A percentile compares a stretch with the other conserved stretches of the same genome.
These are phyloP conservation scores for Drosophila mayri DNA, from an alignment of 1,140 invertebrate genomes.

Conservation along the genomic window DNA sequence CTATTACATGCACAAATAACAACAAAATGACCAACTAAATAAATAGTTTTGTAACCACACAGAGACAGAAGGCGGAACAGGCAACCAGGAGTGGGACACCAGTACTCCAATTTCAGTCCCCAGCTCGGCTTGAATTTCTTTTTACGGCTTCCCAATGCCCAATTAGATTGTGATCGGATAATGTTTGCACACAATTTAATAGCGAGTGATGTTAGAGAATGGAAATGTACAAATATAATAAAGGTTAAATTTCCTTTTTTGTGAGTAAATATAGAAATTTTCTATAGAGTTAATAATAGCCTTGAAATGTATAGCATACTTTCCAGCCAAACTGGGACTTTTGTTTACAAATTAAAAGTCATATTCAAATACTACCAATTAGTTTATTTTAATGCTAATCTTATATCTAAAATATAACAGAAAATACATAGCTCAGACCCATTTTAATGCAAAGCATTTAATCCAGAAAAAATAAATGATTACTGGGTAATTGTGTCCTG, in stretches of 20 bases:
- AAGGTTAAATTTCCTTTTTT: neutral
- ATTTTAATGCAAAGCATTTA: neutral
- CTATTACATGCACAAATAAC: conserved; percentile 81
- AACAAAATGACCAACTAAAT: conserved; percentile 82
- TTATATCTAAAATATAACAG: neutral
- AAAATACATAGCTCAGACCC: neutral
- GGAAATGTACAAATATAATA: neutral
- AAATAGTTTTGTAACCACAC: conserved; percentile 80
- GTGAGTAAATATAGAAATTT: too few relatives aligned
- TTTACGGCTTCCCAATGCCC: conserved; percentile 34
- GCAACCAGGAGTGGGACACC: conserved; percentile 9
- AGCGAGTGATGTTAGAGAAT: neutral
- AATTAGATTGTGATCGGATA: conserved; percentile 28
- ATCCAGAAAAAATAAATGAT: neutral
- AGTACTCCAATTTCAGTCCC: conserved; percentile 15
- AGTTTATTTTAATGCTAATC: neutral
- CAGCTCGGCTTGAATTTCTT: conserved; percentile 4
- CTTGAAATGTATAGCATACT: neutral
- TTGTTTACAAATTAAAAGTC: neutral
- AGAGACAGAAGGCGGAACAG: conserved; percentile 33
- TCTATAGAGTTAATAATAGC: neutral
- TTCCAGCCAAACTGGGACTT: neutral
- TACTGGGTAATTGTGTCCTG: conserved; percentile 5
- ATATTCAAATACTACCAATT: neutral
- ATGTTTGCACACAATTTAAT: conserved; percentile 14